Evolutionary conservation across 2,888 invertebrate genomes (phyloP).

Genomic region (Andrena flavipes): DNA sequence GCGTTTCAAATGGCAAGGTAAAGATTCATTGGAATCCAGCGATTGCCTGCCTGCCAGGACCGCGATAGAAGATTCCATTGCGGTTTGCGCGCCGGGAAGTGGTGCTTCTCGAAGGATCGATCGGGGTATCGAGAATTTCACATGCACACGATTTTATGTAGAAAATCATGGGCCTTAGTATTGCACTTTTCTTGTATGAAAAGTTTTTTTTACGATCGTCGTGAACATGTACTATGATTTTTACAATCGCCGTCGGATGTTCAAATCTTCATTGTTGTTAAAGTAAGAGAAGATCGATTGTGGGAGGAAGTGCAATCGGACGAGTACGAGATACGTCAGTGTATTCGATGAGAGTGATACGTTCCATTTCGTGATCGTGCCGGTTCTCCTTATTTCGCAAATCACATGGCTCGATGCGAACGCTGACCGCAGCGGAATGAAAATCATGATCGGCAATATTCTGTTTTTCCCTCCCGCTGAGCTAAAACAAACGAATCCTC

Average conservation of each 20-base stretch:
- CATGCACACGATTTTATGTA: too few relatives aligned
- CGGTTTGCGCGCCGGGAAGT: neutral
- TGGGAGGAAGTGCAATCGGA: slow-evolving; percentile 11
- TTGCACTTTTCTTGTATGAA: too few relatives aligned
- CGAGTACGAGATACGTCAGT: slow-evolving; percentile 1
- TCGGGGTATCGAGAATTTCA: neutral
- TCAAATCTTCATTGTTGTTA: neutral
- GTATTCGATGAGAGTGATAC: slow-evolving; percentile 40
- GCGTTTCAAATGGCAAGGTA: neutral
- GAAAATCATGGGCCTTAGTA: too few relatives aligned
- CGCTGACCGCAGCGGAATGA: neutral
- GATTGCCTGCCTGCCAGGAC: neutral
- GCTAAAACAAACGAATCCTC: slow-evolving; percentile 12
- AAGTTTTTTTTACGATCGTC: too few relatives aligned
- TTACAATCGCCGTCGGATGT: neutral
- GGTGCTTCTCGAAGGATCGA: neutral
- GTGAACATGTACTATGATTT: neutral
- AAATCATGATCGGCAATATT: neutral
- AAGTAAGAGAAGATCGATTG: neutral
- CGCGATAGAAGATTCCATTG: neutral
- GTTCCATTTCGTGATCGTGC: slow-evolving; percentile 26
- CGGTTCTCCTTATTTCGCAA: slow-evolving; percentile 22
- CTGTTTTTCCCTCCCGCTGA: neutral
- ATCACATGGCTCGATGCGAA: slow-evolving; percentile 13
- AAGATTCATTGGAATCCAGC: neutral